Evolutionary conservation across 2,113 vertebrate species (phyloP).

Genomic region (Apodemus speciosus): DNA sequence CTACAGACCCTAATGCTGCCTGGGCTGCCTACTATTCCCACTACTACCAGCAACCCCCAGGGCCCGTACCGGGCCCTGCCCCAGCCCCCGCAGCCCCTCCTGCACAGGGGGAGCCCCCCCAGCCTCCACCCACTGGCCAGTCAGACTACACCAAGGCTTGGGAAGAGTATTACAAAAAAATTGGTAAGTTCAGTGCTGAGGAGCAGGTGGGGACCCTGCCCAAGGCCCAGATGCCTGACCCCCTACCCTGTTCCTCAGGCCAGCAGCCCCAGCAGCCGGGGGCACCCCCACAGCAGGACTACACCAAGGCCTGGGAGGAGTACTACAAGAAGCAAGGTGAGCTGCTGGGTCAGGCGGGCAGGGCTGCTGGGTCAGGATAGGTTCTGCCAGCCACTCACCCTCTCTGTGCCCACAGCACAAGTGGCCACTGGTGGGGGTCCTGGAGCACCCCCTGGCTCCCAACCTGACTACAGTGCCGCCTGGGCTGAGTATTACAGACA

Average conservation of each 20-base stretch:
- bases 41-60: slow-evolving; percentile 93
- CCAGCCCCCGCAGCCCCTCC: slow-evolving; percentile 87
- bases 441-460: slow-evolving; percentile 83
- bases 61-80: slow-evolving; percentile 87
- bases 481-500: slow-evolving; percentile 97
- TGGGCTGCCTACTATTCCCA: slow-evolving; percentile 97
- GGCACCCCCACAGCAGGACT: slow-evolving; percentile 83
- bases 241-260: slow-evolving; percentile 54
- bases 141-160: slow-evolving; percentile 96
- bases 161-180: slow-evolving; percentile 97
- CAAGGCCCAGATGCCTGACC: background rate
- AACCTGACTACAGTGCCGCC: slow-evolving; percentile 94
- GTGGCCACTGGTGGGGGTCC: slow-evolving; percentile 84
- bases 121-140: slow-evolving; percentile 87
- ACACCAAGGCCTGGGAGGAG: slow-evolving; percentile 86
- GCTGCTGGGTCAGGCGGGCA: background rate
- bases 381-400: background rate
- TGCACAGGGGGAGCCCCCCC: slow-evolving; percentile 87
- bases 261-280: slow-evolving; percentile 85
- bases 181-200: slow-evolving; percentile 85
- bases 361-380: accelerated
- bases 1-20: slow-evolving; percentile 92
- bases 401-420: slow-evolving; percentile 77
- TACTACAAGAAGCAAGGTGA: slow-evolving; percentile 87
- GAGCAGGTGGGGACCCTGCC: background rate